Evolutionary conservation across 2,888 invertebrate species (phyloP).

Genomic region (Fabriciana adippe): DNA sequence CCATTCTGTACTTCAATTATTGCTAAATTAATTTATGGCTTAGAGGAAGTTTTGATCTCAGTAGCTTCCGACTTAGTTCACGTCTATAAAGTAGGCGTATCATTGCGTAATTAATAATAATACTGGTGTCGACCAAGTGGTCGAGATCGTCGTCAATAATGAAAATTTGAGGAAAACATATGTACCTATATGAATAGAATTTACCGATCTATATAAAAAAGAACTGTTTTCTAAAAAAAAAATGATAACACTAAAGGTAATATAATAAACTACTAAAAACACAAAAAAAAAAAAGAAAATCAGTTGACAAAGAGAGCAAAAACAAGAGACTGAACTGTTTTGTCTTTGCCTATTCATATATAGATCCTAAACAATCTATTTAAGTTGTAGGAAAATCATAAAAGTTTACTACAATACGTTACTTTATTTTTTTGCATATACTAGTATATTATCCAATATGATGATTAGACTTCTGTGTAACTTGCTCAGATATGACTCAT

Average conservation of each 20-base stretch:
- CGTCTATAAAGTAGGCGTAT: background rate
- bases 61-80: constrained; percentile 5
- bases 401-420: background rate
- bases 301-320: too few relatives aligned
- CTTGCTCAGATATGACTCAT: constrained; percentile 30
- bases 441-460: background rate
- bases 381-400: background rate
- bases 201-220: too few relatives aligned
- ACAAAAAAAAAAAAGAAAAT: too few relatives aligned
- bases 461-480: constrained; percentile 24
- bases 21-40: constrained; percentile 37
- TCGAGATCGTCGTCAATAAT: too few relatives aligned
- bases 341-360: too few relatives aligned
- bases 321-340: too few relatives aligned
- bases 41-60: constrained; percentile 31
- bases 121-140: too few relatives aligned
- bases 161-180: too few relatives aligned
- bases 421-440: background rate
- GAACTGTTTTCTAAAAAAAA: too few relatives aligned
- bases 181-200: too few relatives aligned
- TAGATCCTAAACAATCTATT: background rate
- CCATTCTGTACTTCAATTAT: constrained; percentile 28
- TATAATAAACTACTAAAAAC: too few relatives aligned
- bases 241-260: too few relatives aligned
- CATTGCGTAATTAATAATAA: background rate